Evolutionary conservation across 1,140 invertebrate genomes (phyloP).

Genomic region (Orius laevigatus): DNA sequence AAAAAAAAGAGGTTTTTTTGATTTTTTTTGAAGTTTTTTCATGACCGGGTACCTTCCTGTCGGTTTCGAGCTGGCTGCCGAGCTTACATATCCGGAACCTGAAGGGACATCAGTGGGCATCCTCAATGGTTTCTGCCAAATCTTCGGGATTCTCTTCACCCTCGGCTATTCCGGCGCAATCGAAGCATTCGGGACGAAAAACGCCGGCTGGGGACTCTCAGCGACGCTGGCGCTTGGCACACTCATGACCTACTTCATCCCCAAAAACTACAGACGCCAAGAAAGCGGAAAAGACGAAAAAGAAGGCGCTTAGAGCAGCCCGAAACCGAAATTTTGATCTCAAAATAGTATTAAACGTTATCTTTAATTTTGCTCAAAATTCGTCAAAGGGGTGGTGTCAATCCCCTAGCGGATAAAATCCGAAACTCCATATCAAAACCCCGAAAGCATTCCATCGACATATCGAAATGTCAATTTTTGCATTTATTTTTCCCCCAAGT

Average conservation of each 20-base stretch:
- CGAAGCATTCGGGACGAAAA: conserved; percentile 24
- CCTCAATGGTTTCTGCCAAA: conserved; percentile 9
- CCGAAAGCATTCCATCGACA: no score
- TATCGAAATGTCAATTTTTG: no score
- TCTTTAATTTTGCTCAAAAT: no score
- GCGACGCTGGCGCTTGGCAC: conserved; percentile 45
- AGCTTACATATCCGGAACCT: conserved; percentile 85
- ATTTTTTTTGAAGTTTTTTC: conserved; percentile 54
- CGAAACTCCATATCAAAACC: no score
- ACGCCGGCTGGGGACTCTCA: conserved; percentile 38
- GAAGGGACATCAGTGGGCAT: conserved; percentile 68
- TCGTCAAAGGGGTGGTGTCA: no score
- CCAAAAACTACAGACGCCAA: conserved; percentile 57
- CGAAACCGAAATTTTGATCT: no score
- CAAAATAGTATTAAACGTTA: no score
- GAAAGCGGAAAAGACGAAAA: no score
- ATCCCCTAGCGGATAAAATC: no score
- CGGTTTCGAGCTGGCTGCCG: conserved; percentile 88
- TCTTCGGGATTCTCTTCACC: conserved; percentile 70
- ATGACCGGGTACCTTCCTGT: conserved; percentile 93
- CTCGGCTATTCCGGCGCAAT: conserved; percentile 42
- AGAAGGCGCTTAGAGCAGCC: no score
- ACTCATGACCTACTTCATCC: conserved; percentile 52
- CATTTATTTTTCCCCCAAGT: no score
- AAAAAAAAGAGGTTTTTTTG: neutral